Evolutionary conservation across 2,113 vertebrate species (phyloP), one percentile per base, ranked within the genome.

Genomic region (Dolichotis patagonum): DNA sequence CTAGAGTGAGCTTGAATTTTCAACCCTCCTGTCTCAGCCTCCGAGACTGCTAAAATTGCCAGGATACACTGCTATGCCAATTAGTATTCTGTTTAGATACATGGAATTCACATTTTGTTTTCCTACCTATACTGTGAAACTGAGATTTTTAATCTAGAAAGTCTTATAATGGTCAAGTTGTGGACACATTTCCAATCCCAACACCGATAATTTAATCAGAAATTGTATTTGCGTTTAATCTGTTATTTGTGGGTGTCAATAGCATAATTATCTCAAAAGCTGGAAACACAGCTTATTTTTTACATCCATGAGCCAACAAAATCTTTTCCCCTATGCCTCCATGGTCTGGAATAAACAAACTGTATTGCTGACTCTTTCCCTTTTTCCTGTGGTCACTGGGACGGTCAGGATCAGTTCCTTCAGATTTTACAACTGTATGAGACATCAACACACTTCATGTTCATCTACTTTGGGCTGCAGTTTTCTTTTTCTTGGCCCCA

Each of bases 81-180:
- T 35, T 69, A 46, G 4, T 1, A 0, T 7, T 56, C 12, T n/a
- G 24, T 81, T 89, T 10, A 93, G 41, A 62, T 46, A 73, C 2
- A 28, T 28, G 30, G 28, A 58, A 3, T 20, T 94, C 73, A 58
- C n/a, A 52, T 90, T 11, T 65, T 62, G 9, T 77, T 81, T 93
- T 87, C 46, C 6, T 87, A 90, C 88, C 20, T 86, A 58, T 86
- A 83, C 67, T 92, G 30, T 92, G 67, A 90, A 95, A 93, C 65
- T 62, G 80, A 54, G 28, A 60, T 77, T 96, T 95, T 96, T 77
- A 92, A 92, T 7, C 7, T 1, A 35, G 32, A 24, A 90, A 65
- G 24, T 26, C 38, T 71, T 49, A 26, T 7, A 94, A 82, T 78
- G 12, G 32, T 82, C 60, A 87, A 75, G 9, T 14, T 86, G 41